Percentiles rank a stretch among this genome's conserved stretches.
Conservation (phyloP, 2,113 vertebrate genomes). For the Tyto alba region DNA sequence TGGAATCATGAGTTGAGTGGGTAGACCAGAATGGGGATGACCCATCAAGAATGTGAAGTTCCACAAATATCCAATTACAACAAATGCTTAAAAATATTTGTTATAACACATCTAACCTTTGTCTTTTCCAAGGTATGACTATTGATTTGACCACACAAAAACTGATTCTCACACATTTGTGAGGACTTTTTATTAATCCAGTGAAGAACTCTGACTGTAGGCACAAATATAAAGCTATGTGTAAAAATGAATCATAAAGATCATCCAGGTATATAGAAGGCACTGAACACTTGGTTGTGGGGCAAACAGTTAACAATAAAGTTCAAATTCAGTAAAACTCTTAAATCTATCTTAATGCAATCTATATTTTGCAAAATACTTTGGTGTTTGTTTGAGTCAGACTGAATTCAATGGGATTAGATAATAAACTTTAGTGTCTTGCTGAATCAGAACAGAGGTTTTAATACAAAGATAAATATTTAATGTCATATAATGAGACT, state of each 20-base stretch:
- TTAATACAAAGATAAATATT: slow-evolving; percentile 38
- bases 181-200: background rate
- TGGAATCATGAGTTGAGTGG: background rate
- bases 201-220: background rate
- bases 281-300: background rate
- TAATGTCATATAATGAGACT: slow-evolving; percentile 1
- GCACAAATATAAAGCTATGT: background rate
- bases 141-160: background rate
- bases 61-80: background rate
- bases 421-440: background rate
- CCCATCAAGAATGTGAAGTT: background rate
- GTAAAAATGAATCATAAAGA: background rate
- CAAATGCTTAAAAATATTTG: background rate
- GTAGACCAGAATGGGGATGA: background rate
- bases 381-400: background rate
- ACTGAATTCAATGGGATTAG: background rate
- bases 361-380: background rate
- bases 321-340: background rate
- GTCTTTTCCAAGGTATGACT: background rate
- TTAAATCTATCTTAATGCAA: background rate
- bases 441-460: slow-evolving; percentile 7
- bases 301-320: background rate
- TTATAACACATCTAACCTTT: background rate
- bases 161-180: background rate
- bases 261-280: background rate